phyloP scores from a whole-genome alignment of 2,888 invertebrate species.

The Pterostichus madidus region DNA sequence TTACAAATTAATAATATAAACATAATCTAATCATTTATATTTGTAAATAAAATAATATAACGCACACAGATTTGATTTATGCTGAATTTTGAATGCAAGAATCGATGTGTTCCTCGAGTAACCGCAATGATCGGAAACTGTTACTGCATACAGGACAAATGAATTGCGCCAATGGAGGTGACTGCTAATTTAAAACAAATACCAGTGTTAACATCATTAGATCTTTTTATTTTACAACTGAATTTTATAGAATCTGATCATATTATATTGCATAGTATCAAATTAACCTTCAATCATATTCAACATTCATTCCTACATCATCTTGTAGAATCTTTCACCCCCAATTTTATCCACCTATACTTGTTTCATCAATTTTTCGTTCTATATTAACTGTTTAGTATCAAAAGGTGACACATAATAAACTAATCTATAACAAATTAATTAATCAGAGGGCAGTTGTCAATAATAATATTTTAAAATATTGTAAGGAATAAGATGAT shows the following conservation, averaged over 20 bases:
- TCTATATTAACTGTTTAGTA: too few species aligned
- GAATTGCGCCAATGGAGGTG: constrained; percentile 71
- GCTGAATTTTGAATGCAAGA: constrained; percentile 49
- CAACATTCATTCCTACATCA: too few species aligned
- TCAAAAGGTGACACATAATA: too few species aligned
- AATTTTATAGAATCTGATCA: neutral
- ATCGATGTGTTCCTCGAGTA: constrained; percentile 79
- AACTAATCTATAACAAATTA: too few species aligned
- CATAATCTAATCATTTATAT: constrained; percentile 22
- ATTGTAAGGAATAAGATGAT: too few species aligned
- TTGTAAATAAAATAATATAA: constrained; percentile 6
- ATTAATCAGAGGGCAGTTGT: too few species aligned
- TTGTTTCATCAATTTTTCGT: too few species aligned
- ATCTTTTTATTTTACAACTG: neutral
- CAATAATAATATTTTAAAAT: too few species aligned
- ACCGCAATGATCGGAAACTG: constrained; percentile 78
- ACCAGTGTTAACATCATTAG: neutral
- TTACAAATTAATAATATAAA: neutral
- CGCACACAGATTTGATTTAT: neutral
- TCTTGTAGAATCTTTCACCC: too few species aligned
- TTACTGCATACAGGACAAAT: constrained; percentile 81
- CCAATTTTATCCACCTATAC: too few species aligned
- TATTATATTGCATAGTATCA: too few species aligned
- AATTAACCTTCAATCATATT: too few species aligned
- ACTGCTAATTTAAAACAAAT: constrained; percentile 39